Evolutionary conservation across 1,140 invertebrate species (phyloP).

Genomic region (Drosophila suzukii): DNA sequence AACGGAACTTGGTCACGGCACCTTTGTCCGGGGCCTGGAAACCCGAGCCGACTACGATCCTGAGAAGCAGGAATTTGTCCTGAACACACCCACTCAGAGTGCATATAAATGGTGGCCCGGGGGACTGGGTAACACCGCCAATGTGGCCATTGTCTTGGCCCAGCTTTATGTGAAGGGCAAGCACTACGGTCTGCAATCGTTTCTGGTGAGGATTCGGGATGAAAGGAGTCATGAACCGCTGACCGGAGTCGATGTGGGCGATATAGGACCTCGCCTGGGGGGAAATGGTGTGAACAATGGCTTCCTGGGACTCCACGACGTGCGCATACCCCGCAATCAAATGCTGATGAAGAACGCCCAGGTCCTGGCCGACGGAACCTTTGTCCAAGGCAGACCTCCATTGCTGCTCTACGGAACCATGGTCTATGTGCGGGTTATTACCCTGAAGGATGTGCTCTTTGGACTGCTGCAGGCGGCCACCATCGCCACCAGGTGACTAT

Average conservation of each 20-base stretch:
- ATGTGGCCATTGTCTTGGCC: conserved; percentile 95
- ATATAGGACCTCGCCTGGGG: conserved; percentile 96
- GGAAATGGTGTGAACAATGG: conserved; percentile 96
- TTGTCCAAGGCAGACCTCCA: conserved; percentile 91
- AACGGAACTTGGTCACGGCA: conserved; percentile 97
- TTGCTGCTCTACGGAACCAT: conserved; percentile 97
- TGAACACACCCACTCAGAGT: conserved; percentile 94
- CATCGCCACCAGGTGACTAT: conserved; percentile 88
- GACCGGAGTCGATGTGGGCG: conserved; percentile 94
- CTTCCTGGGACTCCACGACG: conserved; percentile 92
- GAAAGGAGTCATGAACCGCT: conserved; percentile 94
- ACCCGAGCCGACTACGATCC: conserved; percentile 96
- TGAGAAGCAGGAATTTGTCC: conserved; percentile 92
- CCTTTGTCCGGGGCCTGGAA: conserved; percentile 95
- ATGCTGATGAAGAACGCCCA: conserved; percentile 98
- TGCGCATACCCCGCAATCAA: conserved; percentile 93
- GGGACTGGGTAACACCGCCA: conserved; percentile 95
- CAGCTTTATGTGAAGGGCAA: conserved; percentile 93
- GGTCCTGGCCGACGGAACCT: conserved; percentile 94
- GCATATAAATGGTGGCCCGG: conserved; percentile 93
- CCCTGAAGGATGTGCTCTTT: conserved; percentile 89
- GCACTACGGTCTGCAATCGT: conserved; percentile 95
- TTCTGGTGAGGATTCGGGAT: conserved; percentile 95
- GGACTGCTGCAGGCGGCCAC: conserved; percentile 92
- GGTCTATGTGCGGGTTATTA: conserved; percentile 94